These are phyloP conservation scores for Aphaenogaster rudis DNA, from an alignment of 1,140 invertebrate genomes.

Conservation along the genomic window DNA sequence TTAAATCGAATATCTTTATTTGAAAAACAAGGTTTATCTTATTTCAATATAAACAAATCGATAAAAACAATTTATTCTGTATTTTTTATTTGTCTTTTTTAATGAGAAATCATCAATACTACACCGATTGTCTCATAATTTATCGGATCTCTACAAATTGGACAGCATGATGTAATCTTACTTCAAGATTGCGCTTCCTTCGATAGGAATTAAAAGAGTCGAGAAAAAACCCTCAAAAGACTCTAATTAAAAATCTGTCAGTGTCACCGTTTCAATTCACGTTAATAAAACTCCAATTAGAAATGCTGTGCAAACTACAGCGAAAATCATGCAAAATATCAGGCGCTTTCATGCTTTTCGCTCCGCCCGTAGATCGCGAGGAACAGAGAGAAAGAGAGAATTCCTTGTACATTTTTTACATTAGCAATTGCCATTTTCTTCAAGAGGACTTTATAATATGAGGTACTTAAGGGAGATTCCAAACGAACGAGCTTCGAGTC, in stretches of 20 bases:
- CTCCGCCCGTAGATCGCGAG: neutral
- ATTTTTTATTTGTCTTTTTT: neutral
- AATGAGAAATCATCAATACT: neutral
- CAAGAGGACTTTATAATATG: conserved; percentile 28
- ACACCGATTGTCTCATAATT: neutral
- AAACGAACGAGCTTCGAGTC: conserved; percentile 28
- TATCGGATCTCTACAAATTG: neutral
- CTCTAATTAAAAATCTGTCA: conserved; percentile 40
- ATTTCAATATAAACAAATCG: neutral
- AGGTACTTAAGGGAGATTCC: conserved; percentile 31
- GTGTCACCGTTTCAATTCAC: conserved; percentile 30
- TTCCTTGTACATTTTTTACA: conserved; percentile 31
- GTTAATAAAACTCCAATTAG: conserved; percentile 45
- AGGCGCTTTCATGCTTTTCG: conserved; percentile 6
- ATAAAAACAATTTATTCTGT: conserved; percentile 12
- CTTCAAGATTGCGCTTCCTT: neutral
- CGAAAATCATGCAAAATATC: conserved; percentile 30
- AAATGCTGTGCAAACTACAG: conserved; percentile 36
- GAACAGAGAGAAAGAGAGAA: neutral
- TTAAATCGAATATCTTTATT: neutral
- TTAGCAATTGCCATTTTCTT: conserved; percentile 49
- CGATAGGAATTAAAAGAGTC: conserved; percentile 18
- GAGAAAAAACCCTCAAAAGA: conserved; percentile 14
- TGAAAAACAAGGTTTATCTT: neutral
- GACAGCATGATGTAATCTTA: neutral